phyloP scores from a whole-genome alignment of 2,797 vertebrate genomes.

The Parambassis ranga region DNA sequence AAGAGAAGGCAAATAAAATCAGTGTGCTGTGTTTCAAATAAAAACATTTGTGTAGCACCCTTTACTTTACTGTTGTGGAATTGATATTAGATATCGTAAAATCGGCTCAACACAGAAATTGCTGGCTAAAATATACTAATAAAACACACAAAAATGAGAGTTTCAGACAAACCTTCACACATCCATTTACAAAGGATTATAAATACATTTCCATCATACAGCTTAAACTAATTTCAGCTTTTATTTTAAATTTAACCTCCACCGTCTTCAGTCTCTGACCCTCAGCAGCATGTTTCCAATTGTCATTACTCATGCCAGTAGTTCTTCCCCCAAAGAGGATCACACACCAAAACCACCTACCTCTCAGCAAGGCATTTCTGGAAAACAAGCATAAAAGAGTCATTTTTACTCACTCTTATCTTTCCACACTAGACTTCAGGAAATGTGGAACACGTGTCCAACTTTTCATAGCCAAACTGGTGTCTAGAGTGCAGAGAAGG shows the following conservation, averaged over 20 bases:
- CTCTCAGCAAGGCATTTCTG: constrained; percentile 27
- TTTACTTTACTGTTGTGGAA: neutral
- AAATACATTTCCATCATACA: neutral
- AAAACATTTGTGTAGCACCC: neutral
- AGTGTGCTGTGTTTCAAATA: neutral
- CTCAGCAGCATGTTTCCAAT: constrained; percentile 8
- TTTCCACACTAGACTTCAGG: constrained; percentile 54
- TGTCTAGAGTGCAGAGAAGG: constrained; percentile 8
- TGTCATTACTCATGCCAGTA: constrained; percentile 3
- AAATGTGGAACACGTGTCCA: constrained; percentile 55
- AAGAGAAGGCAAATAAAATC: constrained; percentile 4
- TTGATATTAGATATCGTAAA: no score
- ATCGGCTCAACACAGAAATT: no score
- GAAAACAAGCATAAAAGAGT: constrained; percentile 38
- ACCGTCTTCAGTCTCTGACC: neutral
- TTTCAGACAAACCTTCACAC: no score
- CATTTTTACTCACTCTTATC: constrained; percentile 47
- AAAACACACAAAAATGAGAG: no score
- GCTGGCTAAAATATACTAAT: no score
- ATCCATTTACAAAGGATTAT: no score
- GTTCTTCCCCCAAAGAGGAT: constrained; percentile 3
- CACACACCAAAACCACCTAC: neutral
- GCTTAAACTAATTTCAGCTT: neutral
- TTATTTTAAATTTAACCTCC: neutral
- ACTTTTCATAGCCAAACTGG: constrained; percentile 11